phyloP scores from a whole-genome alignment of 2,113 vertebrate species.

The Gavialis gangeticus region DNA sequence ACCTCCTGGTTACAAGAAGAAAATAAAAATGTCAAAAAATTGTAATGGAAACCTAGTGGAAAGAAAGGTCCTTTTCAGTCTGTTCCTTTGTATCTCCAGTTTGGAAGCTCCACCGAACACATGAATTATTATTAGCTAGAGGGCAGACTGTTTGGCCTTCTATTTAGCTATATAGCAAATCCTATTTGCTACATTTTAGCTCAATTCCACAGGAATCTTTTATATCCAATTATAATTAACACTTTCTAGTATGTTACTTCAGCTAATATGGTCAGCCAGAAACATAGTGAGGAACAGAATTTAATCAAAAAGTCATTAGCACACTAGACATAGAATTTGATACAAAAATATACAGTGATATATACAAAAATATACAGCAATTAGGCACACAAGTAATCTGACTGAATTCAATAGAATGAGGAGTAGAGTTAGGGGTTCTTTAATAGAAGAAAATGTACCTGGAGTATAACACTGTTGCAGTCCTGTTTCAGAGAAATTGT shows the following conservation, averaged over 20 bases:
- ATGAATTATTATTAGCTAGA: neutral
- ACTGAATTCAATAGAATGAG: neutral
- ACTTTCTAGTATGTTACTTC: neutral
- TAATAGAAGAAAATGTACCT: neutral
- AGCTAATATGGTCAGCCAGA: neutral
- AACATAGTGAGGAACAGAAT: neutral
- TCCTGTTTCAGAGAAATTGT: neutral
- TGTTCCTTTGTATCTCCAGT: neutral
- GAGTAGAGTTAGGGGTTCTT: neutral
- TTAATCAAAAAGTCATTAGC: neutral
- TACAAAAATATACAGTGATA: neutral
- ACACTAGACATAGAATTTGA: neutral
- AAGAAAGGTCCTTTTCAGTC: neutral
- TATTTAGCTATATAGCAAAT: neutral
- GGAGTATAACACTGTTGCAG: fast-evolving
- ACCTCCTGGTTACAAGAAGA: neutral
- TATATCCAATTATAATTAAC: neutral
- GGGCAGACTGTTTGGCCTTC: neutral
- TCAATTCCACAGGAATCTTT: neutral
- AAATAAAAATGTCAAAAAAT: neutral
- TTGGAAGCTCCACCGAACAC: neutral
- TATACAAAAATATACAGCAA: neutral
- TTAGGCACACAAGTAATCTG: neutral
- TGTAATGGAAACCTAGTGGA: neutral
- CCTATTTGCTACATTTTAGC: neutral